Conservation (phyloP, 2,797 vertebrate genomes). For the Parauchenoglanis punctatus region DNA sequence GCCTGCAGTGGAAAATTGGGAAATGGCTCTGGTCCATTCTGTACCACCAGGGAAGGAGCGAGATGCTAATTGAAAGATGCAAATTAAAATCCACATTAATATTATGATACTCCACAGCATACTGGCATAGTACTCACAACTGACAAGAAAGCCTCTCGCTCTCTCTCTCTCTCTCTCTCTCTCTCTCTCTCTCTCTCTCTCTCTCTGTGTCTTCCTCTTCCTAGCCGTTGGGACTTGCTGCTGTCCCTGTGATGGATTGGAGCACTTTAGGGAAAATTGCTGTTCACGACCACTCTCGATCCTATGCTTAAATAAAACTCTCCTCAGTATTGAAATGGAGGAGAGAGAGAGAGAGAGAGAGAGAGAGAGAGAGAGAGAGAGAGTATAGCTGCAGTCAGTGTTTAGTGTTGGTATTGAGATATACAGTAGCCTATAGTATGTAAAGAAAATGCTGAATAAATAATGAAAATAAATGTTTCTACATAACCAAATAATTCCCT, state of each 20-base stretch:
- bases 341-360: background rate
- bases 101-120: constrained; percentile 48
- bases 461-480: background rate
- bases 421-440: background rate
- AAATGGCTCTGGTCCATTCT: constrained; percentile 2
- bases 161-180: background rate
- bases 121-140: constrained; percentile 39
- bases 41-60: constrained; percentile 10
- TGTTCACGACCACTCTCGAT: constrained; percentile 53
- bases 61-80: constrained; percentile 40
- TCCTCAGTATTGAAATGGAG: constrained; percentile 55
- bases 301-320: constrained; percentile 55
- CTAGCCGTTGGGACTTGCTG: constrained; percentile 32
- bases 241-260: constrained; percentile 58
- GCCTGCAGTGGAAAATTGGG: constrained; percentile 3
- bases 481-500: background rate
- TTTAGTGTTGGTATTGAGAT: background rate
- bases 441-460: background rate
- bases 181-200: constrained; percentile 37
- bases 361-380: constrained; percentile 27
- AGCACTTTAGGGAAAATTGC: constrained; percentile 59
- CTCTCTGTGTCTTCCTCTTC: constrained; percentile 7
- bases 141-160: background rate
- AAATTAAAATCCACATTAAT: constrained; percentile 52
- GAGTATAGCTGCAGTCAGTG: background rate